Evolutionary conservation across 1,140 invertebrate genomes (phyloP), one percentile per base, ranked within the genome.

Genomic region (Bombus consobrinus): DNA sequence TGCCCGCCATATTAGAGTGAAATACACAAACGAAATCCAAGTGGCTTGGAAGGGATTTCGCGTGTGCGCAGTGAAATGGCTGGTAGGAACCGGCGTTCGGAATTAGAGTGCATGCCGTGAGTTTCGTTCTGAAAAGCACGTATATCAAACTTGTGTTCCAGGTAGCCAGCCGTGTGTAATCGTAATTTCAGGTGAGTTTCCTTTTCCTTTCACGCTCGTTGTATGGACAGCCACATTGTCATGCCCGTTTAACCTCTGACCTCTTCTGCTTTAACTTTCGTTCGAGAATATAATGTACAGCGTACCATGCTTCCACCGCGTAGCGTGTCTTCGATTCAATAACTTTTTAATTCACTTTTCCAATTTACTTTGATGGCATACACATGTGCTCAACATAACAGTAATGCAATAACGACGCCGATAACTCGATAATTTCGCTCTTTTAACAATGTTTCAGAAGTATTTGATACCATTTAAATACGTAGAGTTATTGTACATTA

Each of bases 91-190:
- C 83, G 80, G 64, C 74, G 72, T 81, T 87, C 88, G 88, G 88
- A 86, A 89, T 89, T 89, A 87, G 88, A 89, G 84, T 87, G 89
- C 85, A 81, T 81, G 85, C 57, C 73, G 85, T 81, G 81, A 81
- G 71, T 75, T 87, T 87, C 85, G 73, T 89, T 84, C 85, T 15
- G 83, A 72, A 81, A 89, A 84, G 73, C 83, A 85, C 81, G 83
- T 69, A 80, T 80, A 53, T 87, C 74, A 81, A 87, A 89, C 81
- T 87, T 86, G 39, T 28, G 62, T 80, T 72, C 78, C 75, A 71
- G 79, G 76, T 91, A 82, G 74, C 69, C 47, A 72, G 25, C 28
- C 66, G 71, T 43, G 66, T 62, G 66, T 68, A 78, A 77, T 89
- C 53, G 47, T 13, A 69, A 81, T 81, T 87, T 83, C 22, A 87